phyloP scores from a whole-genome alignment of 1,140 invertebrate genomes.

The Neodiprion pinetum region DNA sequence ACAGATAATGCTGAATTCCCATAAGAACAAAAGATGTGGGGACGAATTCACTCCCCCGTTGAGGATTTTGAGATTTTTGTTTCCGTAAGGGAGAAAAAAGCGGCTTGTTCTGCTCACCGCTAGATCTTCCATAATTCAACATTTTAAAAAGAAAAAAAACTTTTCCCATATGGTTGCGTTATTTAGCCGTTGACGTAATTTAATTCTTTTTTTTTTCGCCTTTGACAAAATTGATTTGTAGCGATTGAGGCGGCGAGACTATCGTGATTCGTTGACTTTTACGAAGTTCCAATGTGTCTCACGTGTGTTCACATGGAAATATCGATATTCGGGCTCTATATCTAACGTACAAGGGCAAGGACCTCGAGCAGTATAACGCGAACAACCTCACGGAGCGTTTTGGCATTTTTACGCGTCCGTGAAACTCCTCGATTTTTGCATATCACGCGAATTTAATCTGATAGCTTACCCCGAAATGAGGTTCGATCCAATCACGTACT shows the following conservation, averaged over 20 bases:
- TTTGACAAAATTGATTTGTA: too few relatives aligned
- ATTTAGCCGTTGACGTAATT: too few relatives aligned
- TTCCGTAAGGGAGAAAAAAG: too few relatives aligned
- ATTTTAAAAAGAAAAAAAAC: too few relatives aligned
- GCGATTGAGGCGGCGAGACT: neutral
- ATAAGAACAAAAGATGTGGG: too few relatives aligned
- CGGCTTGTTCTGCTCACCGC: too few relatives aligned
- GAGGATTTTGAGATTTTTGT: too few relatives aligned
- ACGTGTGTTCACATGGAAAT: slow-evolving; percentile 34
- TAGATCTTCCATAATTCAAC: too few relatives aligned
- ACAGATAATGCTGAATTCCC: too few relatives aligned
- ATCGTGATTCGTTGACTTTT: neutral
- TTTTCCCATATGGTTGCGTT: too few relatives aligned
- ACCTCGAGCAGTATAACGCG: slow-evolving; percentile 38
- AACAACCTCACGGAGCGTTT: neutral
- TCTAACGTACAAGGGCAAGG: slow-evolving; percentile 55
- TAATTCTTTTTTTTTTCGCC: too few relatives aligned
- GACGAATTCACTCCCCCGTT: too few relatives aligned
- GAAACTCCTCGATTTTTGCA: neutral
- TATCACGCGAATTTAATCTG: neutral
- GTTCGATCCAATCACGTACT: slow-evolving; percentile 48
- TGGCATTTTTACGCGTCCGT: neutral
- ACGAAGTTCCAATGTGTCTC: slow-evolving; percentile 1
- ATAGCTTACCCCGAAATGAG: slow-evolving; percentile 37
- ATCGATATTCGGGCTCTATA: slow-evolving; percentile 54